A percentile compares a stretch with the other conserved stretches of the same genome.
Evolutionary conservation across 2,888 invertebrate genomes (phyloP).

Genomic region (Cylloceria caligata): DNA sequence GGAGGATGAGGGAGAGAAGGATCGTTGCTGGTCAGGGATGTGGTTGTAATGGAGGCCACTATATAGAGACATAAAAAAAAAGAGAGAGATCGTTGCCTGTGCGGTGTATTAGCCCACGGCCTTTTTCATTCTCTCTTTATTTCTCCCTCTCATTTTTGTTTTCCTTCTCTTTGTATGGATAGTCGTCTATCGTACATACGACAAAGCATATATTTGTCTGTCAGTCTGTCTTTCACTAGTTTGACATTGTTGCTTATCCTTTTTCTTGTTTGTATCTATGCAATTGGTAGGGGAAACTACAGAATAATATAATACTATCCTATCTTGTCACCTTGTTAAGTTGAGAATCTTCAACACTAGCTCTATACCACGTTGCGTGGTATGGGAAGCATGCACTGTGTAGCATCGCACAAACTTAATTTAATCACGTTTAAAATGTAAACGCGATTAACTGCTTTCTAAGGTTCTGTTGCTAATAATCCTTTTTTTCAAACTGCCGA

Average conservation of each 20-base stretch:
- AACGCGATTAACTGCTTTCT: too few species aligned
- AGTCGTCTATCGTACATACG: constrained; percentile 58
- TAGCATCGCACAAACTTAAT: too few species aligned
- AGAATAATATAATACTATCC: constrained; percentile 24
- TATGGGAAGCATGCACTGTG: neutral
- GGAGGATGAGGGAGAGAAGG: constrained; percentile 55
- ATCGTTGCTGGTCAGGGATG: constrained; percentile 72
- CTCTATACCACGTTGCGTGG: neutral
- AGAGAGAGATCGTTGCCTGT: constrained; percentile 62
- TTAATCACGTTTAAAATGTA: too few species aligned
- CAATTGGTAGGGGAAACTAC: neutral
- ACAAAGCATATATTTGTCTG: constrained; percentile 25
- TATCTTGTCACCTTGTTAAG: constrained; percentile 9
- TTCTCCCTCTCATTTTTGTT: constrained; percentile 6
- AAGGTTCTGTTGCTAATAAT: too few species aligned
- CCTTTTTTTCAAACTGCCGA: too few species aligned
- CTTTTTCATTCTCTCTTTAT: constrained; percentile 37
- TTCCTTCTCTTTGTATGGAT: constrained; percentile 47
- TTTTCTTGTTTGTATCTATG: constrained; percentile 29
- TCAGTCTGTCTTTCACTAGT: constrained; percentile 21
- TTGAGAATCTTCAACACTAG: neutral
- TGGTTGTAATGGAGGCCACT: constrained; percentile 78
- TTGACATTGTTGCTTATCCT: constrained; percentile 27
- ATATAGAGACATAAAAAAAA: constrained; percentile 44
- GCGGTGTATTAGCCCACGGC: constrained; percentile 53